Base-by-base conservation (phyloP, 2,797 vertebrate genomes). In the Rhynchotus rufescens region DNA sequence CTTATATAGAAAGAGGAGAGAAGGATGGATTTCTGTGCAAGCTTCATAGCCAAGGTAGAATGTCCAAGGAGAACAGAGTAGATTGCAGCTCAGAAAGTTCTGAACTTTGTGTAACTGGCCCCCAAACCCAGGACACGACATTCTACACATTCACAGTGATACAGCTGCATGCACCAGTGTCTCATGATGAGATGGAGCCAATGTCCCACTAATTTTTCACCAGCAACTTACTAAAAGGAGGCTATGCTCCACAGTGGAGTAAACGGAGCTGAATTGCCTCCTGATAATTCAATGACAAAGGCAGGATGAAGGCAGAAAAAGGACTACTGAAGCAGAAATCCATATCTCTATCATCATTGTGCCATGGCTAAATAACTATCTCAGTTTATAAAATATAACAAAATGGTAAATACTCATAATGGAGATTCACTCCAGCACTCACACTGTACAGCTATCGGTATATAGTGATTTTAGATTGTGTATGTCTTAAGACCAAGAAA, bases 401-500 rank as follows among this genome's bases (percentile, higher is more conserved):
- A 25, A 80, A 62, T 38, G 38, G 62, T 83, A 78, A 75, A 20
- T 47, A 13, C 51, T 68, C 44, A 13, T 12, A 75, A 40, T 4
- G 10, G 72, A 88, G 64, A 49, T 2, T 60, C 25, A n/a, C n/a
- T 47, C 30, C 74, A 81, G 32, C 25, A n/a, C 61, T 88, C 42
- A 69, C 51, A 40, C 0, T 0, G 10, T 15, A 20, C 4, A 78
- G 62, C 69, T 93, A 36, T 34, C 21, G 51, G 25, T 72, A 82
- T 61, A 65, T 28, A 76, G n/a, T 2, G 3, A 81, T 78, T 91
- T 79, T 49, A 73, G 57, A 87, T n/a, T 2, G 1, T 6, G 2
- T 64, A 5, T 94, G 38, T 20, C 62, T 92, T 54, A 45, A 83
- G 65, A 68, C 71, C 74, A 88, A 93, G 80, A 89, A 90, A 84